Percentiles rank a stretch among this genome's conserved stretches.
phyloP scores from a whole-genome alignment of 1,140 invertebrate genomes.

The Drosophila virilis region DNA sequence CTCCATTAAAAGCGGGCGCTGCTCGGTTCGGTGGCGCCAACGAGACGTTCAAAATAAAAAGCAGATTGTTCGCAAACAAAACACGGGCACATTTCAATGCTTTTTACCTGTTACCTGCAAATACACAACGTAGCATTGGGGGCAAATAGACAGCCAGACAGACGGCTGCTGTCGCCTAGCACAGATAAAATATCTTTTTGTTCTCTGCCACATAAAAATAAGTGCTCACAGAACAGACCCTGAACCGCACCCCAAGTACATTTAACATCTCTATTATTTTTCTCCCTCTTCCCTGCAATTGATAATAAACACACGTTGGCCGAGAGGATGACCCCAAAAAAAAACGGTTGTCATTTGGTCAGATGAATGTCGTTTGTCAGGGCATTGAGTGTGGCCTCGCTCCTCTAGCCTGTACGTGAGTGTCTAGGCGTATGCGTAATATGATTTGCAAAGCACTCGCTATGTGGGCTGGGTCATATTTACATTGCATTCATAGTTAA shows the following conservation, averaged over 20 bases:
- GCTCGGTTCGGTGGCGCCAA: conserved; percentile 59
- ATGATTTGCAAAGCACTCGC: neutral
- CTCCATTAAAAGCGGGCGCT: conserved; percentile 69
- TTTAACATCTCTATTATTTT: conserved; percentile 10
- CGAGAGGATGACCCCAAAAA: conserved; percentile 48
- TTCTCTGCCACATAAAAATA: conserved; percentile 64
- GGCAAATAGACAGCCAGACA: conserved; percentile 36
- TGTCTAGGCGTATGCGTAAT: conserved; percentile 7
- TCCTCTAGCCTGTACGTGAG: neutral
- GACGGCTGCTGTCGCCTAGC: conserved; percentile 42
- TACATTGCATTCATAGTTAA: conserved; percentile 30
- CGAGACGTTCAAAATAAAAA: conserved; percentile 79
- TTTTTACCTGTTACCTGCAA: conserved; percentile 79
- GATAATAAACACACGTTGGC: conserved; percentile 66
- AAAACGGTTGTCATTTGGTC: conserved; percentile 46
- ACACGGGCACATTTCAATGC: conserved; percentile 77
- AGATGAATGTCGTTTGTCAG: conserved; percentile 48
- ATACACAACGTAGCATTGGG: conserved; percentile 43
- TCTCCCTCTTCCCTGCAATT: conserved; percentile 39
- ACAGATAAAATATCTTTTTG: conserved; percentile 70
- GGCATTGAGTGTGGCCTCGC: conserved; percentile 2
- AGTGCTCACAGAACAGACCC: conserved; percentile 26
- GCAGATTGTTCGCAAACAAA: conserved; percentile 79
- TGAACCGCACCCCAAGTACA: conserved; percentile 15
- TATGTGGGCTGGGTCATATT: neutral